Evolutionary conservation across 2,113 vertebrate species (phyloP).

Genomic region (Antigone vipio): DNA sequence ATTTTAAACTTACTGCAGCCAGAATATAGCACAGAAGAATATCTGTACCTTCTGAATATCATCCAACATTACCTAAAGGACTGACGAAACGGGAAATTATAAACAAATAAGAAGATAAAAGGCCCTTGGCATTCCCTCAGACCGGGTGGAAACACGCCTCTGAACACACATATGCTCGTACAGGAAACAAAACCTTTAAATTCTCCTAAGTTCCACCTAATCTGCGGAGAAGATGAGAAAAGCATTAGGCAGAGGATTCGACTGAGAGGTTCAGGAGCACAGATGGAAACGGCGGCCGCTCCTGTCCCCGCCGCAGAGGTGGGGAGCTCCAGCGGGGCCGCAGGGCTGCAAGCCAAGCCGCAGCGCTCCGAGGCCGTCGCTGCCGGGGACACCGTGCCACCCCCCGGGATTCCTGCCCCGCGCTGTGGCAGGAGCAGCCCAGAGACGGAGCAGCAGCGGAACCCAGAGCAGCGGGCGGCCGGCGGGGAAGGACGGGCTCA

Average conservation of each 20-base stretch:
- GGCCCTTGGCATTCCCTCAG: background rate
- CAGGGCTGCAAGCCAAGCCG: no score
- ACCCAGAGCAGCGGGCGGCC: background rate
- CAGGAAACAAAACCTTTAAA: background rate
- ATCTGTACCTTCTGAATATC: background rate
- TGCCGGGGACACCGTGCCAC: no score
- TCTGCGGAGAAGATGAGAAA: background rate
- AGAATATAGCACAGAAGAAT: background rate
- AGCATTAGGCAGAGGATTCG: background rate
- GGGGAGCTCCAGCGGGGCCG: background rate
- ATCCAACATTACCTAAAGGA: background rate
- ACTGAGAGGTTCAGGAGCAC: background rate
- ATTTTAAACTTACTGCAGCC: background rate
- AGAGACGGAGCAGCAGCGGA: background rate
- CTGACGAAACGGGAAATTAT: background rate
- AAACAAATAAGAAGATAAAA: background rate
- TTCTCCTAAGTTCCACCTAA: background rate
- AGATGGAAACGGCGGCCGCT: background rate
- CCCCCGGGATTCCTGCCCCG: background rate
- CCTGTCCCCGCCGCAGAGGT: background rate
- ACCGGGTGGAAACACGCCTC: background rate
- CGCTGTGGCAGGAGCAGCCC: background rate
- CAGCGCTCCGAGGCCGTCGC: no score
- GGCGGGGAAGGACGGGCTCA: background rate
- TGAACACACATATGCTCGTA: background rate